Evolutionary conservation across 2,113 vertebrate species (phyloP), one percentile per base, ranked within the genome.

Genomic region (Arenaria interpres): DNA sequence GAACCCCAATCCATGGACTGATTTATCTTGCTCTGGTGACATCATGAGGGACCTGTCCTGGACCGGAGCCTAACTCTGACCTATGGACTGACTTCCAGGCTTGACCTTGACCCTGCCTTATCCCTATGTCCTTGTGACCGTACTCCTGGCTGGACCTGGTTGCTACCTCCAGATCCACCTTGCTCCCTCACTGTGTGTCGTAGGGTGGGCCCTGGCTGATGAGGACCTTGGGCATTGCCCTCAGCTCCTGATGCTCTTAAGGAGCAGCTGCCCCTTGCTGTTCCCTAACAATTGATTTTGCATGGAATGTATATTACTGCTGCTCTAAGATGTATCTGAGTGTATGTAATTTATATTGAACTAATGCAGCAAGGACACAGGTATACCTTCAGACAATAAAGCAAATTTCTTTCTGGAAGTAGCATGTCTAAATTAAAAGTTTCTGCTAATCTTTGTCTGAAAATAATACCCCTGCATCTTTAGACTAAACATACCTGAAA

Each of bases 101-200:
- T 50, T 43, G 18, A 63, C 27, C 22, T 50, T 64, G 63, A 28
- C 7, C 43, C 12, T 64, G 5, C 6, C 7, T 64, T 75, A 57
- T 35, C 25, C 14, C 8, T 17, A 48, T 33, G 28, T 50, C 18
- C 9, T 69, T 53, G 54, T 75, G 14, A 23, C 12, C 33, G 37
- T 48, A 37, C 11, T 48, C 6, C 39, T 54, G 25, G 4, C 16
- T 37, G 24, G 28, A 64, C 28, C 14, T 71, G 22, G 8, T 7
- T 9, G 17, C 14, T 73, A 6, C 12, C 19, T 60, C n/a, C 30
- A 67, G 45, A 30, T 53, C 23, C 73, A 21, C 5, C 23, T 74
- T 80, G 13, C 4, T 60, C 11, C 24, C 33, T 54, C 4, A 0
- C 27, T 33, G 37, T 11, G 8, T 4, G 0, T 9, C 25, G 8